A percentile compares a stretch with the other conserved stretches of the same genome.
Evolutionary conservation across 1,140 invertebrate species (phyloP).

Genomic region (Lordiphosa stackelbergi): DNA sequence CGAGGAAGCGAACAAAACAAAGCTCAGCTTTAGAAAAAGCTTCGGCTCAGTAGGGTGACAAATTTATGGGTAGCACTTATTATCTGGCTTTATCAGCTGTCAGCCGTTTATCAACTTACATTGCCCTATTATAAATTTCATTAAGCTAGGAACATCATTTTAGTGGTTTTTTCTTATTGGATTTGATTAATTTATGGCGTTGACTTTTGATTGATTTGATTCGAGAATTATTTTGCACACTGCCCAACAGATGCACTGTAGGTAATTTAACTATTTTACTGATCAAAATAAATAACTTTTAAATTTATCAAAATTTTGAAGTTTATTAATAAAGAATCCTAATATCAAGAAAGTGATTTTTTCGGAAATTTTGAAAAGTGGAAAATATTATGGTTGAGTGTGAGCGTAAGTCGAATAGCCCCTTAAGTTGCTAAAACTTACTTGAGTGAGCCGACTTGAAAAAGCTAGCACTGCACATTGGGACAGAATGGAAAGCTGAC

Average conservation of each 20-base stretch:
- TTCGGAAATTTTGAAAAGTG: too few relatives aligned
- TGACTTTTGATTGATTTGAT: slow-evolving; percentile 26
- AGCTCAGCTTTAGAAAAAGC: slow-evolving; percentile 1
- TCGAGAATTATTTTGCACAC: not conserved
- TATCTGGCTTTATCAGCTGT: slow-evolving; percentile 42
- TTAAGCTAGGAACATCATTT: slow-evolving; percentile 8
- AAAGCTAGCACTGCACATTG: too few relatives aligned
- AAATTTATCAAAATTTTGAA: too few relatives aligned
- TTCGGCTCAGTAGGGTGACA: slow-evolving; percentile 4
- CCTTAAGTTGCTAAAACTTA: too few relatives aligned
- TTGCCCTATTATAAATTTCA: slow-evolving; percentile 22
- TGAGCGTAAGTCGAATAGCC: too few relatives aligned
- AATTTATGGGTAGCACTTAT: slow-evolving; percentile 30
- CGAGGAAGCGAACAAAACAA: slow-evolving; percentile 13
- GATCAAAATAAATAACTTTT: not conserved
- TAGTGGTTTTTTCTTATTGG: slow-evolving; percentile 1
- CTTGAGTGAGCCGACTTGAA: too few relatives aligned
- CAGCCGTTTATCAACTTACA: slow-evolving; percentile 29
- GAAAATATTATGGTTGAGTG: too few relatives aligned
- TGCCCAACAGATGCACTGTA: not conserved
- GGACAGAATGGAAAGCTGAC: too few relatives aligned
- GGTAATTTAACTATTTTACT: too few relatives aligned
- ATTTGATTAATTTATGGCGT: slow-evolving; percentile 16
- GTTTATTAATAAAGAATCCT: too few relatives aligned
- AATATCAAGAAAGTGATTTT: too few relatives aligned